Evolutionary conservation across 2,797 vertebrate genomes (phyloP), one percentile per base, ranked within the genome.

Genomic region (Sebastes kiyomatsui): DNA sequence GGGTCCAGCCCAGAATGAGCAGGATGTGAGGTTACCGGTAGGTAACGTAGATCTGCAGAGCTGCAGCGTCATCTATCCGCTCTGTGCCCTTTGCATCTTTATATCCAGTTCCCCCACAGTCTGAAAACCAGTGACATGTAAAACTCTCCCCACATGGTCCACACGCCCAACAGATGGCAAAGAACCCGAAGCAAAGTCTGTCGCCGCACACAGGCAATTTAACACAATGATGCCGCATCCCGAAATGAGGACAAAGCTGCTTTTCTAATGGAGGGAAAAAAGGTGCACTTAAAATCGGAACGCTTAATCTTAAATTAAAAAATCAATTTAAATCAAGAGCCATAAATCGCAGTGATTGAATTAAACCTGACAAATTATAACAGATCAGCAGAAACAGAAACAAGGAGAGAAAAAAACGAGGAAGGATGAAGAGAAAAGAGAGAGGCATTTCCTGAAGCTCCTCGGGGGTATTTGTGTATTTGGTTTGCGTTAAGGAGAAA

Each of bases 401-500:
- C 10, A 8, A 61, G 58, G 61, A 20, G 13, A 28, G 1, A 14
- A 1, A 46, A 66, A 25, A 23, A 62, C 16, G 22, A 49, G 1
- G 10, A 49, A n/a, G 33, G 66, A 18, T 42, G 3, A 2, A 7
- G 35, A 64, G 52, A 72, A 16, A 62, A 42, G 49, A 61, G 49
- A 61, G 72, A 72, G 62, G 79, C 61, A 79, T 82, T 85, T 87
- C 72, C 84, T 88, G 75, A 5, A 76, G 65, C 59, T 82, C 83
- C 55, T 72, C 30, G 0, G 78, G 79, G 79, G 77, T 94, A 87
- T 96, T 95, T 93, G 80, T 80, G 90, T 87, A 56, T 90, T 84
- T 87, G 96, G 95, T 94, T 93, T 89, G 93, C 90, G 93, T 93
- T 94, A 84, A 65, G 89, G 91, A 94, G 92, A 94, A 93, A 93